Evolutionary conservation across 2,888 invertebrate species (phyloP), one percentile per base, ranked within the genome.

Genomic region (Torymus auratus): DNA sequence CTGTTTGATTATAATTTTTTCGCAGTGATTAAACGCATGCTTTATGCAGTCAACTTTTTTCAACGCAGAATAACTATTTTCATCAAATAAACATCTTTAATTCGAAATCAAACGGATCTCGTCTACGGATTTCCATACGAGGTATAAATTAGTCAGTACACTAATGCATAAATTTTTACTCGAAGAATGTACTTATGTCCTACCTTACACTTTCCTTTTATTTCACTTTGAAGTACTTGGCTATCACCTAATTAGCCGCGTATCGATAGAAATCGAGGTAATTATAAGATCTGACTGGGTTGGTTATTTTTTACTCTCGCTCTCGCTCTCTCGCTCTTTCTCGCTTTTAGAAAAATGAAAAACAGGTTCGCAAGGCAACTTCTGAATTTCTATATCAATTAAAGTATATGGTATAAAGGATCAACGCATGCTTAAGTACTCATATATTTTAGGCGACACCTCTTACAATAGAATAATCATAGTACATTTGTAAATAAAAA

Each of bases 161-260:
- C 50, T 73, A 68, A 50, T 62, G 62, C 28, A 55, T 58, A 28
- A 23, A 70, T 62, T 14, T 80, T 76, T n/a, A 60, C 17, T 70
- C 58, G 52, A 73, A 69, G 15, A 70, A 74, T 64, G 64, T 55
- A 55, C 73, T 75, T 78, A 74, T 53, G n/a, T n/a, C 20, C 65
- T 78, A 70, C 67, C 41, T 78, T 68, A 23, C 64, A 78, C 62
- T 78, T 78, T 81, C 62, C 68, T 77, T 81, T 61, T 73, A 67
- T 15, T 72, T 80, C 56, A 77, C 62, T 74, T 80, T 70, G 17
- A 70, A 71, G 41, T 78, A 61, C 15, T 62, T 67, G 17, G 60
- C 14, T 61, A 71, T 70, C 70, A 58, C 50, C 53, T 55, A 64
- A 53, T 13, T 17, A 60, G 20, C 28, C 17, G 56, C 10, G 11